Evolutionary conservation across 1,140 invertebrate species (phyloP).

Genomic region (Saxidomus purpurata): DNA sequence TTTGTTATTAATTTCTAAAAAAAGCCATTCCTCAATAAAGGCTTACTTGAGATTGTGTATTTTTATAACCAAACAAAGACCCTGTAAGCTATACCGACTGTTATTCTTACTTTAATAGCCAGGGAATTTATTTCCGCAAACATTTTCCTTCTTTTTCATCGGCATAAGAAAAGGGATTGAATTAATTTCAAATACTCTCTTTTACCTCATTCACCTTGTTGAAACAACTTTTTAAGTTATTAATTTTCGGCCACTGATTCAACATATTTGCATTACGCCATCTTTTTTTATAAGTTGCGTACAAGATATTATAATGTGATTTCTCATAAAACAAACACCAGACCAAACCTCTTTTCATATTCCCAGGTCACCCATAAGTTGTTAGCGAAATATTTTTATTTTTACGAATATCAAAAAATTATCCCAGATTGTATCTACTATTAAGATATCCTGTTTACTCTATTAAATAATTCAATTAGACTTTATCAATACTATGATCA

Average conservation of each 20-base stretch:
- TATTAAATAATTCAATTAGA: conserved; percentile 18
- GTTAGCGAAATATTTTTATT: conserved; percentile 5
- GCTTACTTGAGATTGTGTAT: not conserved
- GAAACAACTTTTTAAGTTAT: conserved; percentile 14
- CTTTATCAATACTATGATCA: conserved; percentile 5
- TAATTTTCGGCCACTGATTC: not conserved
- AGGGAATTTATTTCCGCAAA: not conserved
- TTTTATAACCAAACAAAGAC: not conserved
- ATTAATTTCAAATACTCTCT: not conserved
- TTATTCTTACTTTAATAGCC: not conserved
- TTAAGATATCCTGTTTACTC: conserved; percentile 6
- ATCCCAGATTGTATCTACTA: not conserved
- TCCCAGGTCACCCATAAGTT: conserved; percentile 12
- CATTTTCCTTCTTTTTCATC: not conserved
- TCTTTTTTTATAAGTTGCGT: not conserved
- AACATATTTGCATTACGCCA: not conserved
- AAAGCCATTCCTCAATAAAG: not conserved
- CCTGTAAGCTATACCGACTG: not conserved
- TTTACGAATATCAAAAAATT: not conserved
- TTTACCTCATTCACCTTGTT: not conserved
- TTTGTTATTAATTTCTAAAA: too few relatives aligned
- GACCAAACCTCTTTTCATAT: not conserved
- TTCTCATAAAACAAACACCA: conserved; percentile 14
- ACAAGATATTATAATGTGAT: not conserved
- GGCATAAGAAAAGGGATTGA: not conserved